Conservation (phyloP, 2,797 vertebrate species). For the Hemibagrus guttatus region DNA sequence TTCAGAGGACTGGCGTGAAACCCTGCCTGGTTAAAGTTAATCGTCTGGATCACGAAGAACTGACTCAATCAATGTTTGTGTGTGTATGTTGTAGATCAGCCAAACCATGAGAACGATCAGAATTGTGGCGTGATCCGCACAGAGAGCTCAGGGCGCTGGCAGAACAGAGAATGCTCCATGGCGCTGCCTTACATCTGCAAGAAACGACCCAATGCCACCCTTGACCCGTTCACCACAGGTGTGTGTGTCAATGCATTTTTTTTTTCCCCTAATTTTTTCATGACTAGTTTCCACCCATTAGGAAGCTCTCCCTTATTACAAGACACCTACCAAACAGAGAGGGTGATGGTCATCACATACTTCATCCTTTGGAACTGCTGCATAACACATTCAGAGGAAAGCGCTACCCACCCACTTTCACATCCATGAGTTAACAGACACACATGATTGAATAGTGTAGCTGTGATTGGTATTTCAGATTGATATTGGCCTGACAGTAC, state of each 20-base stretch:
- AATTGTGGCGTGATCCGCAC: slow-evolving; percentile 93
- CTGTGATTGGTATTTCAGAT: not conserved
- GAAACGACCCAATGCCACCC: slow-evolving; percentile 88
- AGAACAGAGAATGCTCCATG: slow-evolving; percentile 89
- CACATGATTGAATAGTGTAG: not conserved
- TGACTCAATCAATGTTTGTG: not conserved
- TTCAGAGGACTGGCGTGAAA: not conserved
- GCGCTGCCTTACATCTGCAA: slow-evolving; percentile 94
- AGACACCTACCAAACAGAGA: not conserved
- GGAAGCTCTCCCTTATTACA: not conserved
- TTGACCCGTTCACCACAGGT: slow-evolving; percentile 82
- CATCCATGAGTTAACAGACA: not conserved
- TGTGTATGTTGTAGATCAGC: slow-evolving; percentile 81
- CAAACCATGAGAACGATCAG: slow-evolving; percentile 86
- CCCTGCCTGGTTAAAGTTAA: slow-evolving; percentile 2
- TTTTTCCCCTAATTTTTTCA: not conserved
- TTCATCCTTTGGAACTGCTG: not conserved
- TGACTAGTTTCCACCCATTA: not conserved
- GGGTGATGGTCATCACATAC: not conserved
- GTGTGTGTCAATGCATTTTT: not conserved
- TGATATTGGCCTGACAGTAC: not conserved
- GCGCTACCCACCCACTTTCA: not conserved
- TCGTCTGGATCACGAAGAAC: not conserved
- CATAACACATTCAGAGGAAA: not conserved
- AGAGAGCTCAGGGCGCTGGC: slow-evolving; percentile 90